Evolutionary conservation across 2,113 vertebrate genomes (phyloP).

Genomic region (Notothenia coriiceps): DNA sequence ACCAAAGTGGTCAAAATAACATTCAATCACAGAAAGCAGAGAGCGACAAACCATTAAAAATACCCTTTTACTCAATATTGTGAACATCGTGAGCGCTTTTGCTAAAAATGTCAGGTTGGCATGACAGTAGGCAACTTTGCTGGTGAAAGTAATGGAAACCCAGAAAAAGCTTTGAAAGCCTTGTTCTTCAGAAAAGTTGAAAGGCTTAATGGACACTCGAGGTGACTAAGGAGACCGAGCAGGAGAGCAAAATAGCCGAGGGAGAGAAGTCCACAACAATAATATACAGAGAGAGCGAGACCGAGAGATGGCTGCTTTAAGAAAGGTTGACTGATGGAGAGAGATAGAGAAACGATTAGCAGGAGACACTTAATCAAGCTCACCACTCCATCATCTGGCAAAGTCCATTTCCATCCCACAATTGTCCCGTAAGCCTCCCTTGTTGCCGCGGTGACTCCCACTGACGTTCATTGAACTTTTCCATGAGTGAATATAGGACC

Average conservation of each 20-base stretch:
- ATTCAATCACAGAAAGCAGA: slow-evolving; percentile 19
- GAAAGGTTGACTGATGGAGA: slow-evolving; percentile 15
- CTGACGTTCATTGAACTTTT: slow-evolving; percentile 20
- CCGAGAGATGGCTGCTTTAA: slow-evolving; percentile 3
- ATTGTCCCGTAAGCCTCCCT: slow-evolving; percentile 25
- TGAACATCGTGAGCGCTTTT: slow-evolving; percentile 20
- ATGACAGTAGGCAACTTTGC: slow-evolving; percentile 21
- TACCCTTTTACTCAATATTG: neutral
- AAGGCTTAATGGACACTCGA: slow-evolving; percentile 77
- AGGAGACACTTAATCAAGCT: slow-evolving; percentile 47
- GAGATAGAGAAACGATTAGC: slow-evolving; percentile 11
- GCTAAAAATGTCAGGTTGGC: neutral
- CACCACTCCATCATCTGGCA: slow-evolving; percentile 9
- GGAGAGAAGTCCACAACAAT: slow-evolving; percentile 33
- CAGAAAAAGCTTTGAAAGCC: slow-evolving; percentile 59
- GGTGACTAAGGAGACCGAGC: slow-evolving; percentile 65
- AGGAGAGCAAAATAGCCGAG: slow-evolving; percentile 33
- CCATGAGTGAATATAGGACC: neutral
- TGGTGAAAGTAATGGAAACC: slow-evolving; percentile 60
- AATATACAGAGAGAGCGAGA: slow-evolving; percentile 6
- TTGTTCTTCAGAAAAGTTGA: slow-evolving; percentile 50
- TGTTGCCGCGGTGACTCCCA: slow-evolving; percentile 17
- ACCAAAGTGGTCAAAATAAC: neutral
- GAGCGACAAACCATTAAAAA: slow-evolving; percentile 14
- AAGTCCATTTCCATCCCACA: slow-evolving; percentile 46